Evolutionary conservation across 2,113 vertebrate genomes (phyloP).

Genomic region (Hydropotes inermis): DNA sequence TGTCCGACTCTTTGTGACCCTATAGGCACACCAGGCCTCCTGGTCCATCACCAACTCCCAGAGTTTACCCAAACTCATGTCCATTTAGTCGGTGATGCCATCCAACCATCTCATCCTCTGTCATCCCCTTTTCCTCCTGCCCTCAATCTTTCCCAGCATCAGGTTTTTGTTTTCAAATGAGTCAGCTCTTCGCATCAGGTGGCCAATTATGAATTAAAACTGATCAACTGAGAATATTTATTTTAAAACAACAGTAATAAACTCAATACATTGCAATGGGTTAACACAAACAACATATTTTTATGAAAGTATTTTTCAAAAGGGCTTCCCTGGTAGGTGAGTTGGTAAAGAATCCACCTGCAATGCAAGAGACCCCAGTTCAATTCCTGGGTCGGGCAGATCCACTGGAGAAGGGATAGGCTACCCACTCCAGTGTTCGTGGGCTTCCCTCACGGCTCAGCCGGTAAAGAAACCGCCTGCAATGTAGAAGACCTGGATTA

Average conservation of each 20-base stretch:
- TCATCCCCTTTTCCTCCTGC: neutral
- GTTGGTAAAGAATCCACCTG: neutral
- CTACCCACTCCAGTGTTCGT: neutral
- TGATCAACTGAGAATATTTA: neutral
- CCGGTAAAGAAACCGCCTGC: neutral
- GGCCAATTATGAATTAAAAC: constrained; percentile 27
- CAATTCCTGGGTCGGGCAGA: neutral
- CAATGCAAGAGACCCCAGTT: neutral
- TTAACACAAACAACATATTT: neutral
- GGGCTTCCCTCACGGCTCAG: neutral
- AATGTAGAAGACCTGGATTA: neutral
- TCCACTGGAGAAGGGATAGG: neutral
- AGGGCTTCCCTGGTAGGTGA: neutral
- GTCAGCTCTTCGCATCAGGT: neutral
- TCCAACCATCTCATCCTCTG: neutral
- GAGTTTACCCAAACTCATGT: neutral
- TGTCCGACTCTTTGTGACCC: neutral
- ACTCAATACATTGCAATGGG: neutral
- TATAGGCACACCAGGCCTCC: neutral
- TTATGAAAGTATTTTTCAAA: constrained; percentile 8
- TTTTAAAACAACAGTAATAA: constrained; percentile 1
- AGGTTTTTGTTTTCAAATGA: neutral
- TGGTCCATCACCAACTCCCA: neutral
- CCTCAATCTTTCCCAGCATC: neutral
- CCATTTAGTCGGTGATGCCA: neutral